A percentile compares a stretch with the other conserved stretches of the same genome.
These are phyloP conservation scores for Andrena chrysosceles DNA, from an alignment of 2,888 invertebrate genomes.

Conservation along the genomic window DNA sequence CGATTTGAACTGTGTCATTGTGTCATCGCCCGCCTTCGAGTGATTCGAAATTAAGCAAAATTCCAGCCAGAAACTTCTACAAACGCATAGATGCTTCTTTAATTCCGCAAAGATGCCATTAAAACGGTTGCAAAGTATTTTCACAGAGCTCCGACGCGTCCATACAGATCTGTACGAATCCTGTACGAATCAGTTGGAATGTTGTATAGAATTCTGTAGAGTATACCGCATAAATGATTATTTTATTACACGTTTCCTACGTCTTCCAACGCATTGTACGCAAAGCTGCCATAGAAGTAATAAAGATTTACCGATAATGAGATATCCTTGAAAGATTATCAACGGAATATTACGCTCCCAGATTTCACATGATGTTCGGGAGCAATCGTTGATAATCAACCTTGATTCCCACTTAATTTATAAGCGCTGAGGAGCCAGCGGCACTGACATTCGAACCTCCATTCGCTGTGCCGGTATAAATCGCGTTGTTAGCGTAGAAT, in stretches of 20 bases:
- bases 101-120: too few species aligned
- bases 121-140: too few species aligned
- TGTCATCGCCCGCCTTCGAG: too few species aligned
- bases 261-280: slow-evolving; percentile 45
- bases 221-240: slow-evolving; percentile 5
- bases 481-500: background rate
- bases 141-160: too few species aligned
- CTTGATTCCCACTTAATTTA: background rate
- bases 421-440: background rate
- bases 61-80: too few species aligned
- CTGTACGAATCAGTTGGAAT: too few species aligned
- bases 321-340: background rate
- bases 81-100: too few species aligned
- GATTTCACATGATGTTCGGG: background rate
- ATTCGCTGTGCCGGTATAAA: background rate
- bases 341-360: background rate
- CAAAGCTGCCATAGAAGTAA: slow-evolving; percentile 36
- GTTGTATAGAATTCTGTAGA: slow-evolving; percentile 1
- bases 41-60: too few species aligned
- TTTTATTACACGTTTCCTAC: slow-evolving; percentile 35
- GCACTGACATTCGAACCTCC: background rate
- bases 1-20: background rate
- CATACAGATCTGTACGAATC: too few species aligned
- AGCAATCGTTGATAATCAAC: background rate
- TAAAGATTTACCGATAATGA: slow-evolving; percentile 50